Percentiles rank a stretch among this genome's conserved stretches.
Evolutionary conservation across 92 coral and sea anemone species (phyloP).

Genomic region (Palythoa heliodiscus): DNA sequence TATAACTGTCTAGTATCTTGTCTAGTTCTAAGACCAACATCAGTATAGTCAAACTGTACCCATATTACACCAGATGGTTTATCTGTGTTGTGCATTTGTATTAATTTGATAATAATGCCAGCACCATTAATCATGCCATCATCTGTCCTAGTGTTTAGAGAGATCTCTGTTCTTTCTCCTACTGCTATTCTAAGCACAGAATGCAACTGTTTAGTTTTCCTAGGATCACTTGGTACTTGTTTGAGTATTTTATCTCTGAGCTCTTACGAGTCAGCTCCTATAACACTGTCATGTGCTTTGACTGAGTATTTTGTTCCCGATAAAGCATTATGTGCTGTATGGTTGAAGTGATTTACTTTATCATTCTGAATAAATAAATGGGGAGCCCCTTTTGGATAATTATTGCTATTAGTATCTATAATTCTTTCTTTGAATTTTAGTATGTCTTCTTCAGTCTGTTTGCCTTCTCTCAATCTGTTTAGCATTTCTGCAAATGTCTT

Average conservation of each 20-base stretch:
- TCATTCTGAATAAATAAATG: constrained; percentile 4
- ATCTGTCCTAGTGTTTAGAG: constrained; percentile 54
- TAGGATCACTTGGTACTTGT: constrained; percentile 58
- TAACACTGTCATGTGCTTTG: constrained; percentile 56
- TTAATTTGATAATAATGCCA: constrained; percentile 41
- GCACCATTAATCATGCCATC: constrained; percentile 72
- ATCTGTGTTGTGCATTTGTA: constrained; percentile 42
- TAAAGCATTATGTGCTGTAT: constrained; percentile 38
- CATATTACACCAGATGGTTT: constrained; percentile 54
- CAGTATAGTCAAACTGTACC: constrained; percentile 66
- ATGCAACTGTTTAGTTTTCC: constrained; percentile 45
- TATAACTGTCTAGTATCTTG: constrained; percentile 67
- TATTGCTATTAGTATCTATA: constrained; percentile 5
- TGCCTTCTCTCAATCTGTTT: constrained; percentile 65
- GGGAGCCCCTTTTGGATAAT: constrained; percentile 7
- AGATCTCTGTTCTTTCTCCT: constrained; percentile 62
- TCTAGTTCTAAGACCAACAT: constrained; percentile 67
- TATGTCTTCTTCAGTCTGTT: constrained; percentile 47
- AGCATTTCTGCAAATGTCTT: constrained; percentile 66
- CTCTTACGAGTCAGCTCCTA: constrained; percentile 19
- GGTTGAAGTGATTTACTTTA: constrained; percentile 45
- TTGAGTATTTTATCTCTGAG: constrained; percentile 49
- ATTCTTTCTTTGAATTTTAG: constrained; percentile 37
- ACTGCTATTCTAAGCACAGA: constrained; percentile 52
- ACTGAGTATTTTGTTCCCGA: constrained; percentile 44